These are phyloP conservation scores for Diadumene lineata DNA, from an alignment of 92 coral and sea anemone species.

Conservation along the genomic window DNA sequence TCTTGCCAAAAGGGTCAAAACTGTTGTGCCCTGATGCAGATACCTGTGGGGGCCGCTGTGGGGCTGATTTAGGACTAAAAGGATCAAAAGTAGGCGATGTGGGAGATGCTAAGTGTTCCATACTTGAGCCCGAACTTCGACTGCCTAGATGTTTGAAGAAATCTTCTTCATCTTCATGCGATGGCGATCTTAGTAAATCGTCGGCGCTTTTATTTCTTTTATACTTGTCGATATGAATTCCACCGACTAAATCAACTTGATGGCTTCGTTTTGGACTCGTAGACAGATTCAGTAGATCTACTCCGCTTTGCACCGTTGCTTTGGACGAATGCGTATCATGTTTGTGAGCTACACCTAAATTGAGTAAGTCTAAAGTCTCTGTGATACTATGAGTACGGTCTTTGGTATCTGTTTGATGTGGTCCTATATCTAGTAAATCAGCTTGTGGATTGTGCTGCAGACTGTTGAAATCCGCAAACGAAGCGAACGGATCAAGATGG, in stretches of 20 bases:
- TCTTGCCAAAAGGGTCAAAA: slow-evolving; percentile 19
- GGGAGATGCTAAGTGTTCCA: slow-evolving; percentile 64
- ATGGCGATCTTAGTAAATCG: slow-evolving; percentile 62
- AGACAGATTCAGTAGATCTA: slow-evolving; percentile 64
- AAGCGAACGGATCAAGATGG: slow-evolving; percentile 6
- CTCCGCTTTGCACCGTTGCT: slow-evolving; percentile 42
- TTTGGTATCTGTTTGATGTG: slow-evolving; percentile 29
- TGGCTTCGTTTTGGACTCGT: slow-evolving; percentile 64
- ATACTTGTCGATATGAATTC: slow-evolving; percentile 52
- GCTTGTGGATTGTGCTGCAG: slow-evolving; percentile 25
- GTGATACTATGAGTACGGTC: slow-evolving; percentile 16
- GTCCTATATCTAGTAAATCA: slow-evolving; percentile 35
- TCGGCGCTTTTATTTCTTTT: slow-evolving; percentile 87
- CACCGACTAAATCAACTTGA: slow-evolving; percentile 78
- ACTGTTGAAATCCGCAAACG: slow-evolving; percentile 36
- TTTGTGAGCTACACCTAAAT: slow-evolving; percentile 47
- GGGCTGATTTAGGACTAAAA: slow-evolving; percentile 15
- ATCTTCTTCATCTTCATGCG: slow-evolving; percentile 80
- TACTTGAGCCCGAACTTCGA: slow-evolving; percentile 73
- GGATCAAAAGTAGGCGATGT: slow-evolving; percentile 51
- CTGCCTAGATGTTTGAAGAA: slow-evolving; percentile 76
- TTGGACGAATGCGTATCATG: slow-evolving; percentile 2
- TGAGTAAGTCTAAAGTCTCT: slow-evolving; percentile 44
- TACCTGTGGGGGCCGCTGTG: not conserved
- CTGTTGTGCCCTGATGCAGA: not conserved